These are phyloP conservation scores for Anableps anableps DNA, from an alignment of 2,797 vertebrate species.

Conservation along the genomic window DNA sequence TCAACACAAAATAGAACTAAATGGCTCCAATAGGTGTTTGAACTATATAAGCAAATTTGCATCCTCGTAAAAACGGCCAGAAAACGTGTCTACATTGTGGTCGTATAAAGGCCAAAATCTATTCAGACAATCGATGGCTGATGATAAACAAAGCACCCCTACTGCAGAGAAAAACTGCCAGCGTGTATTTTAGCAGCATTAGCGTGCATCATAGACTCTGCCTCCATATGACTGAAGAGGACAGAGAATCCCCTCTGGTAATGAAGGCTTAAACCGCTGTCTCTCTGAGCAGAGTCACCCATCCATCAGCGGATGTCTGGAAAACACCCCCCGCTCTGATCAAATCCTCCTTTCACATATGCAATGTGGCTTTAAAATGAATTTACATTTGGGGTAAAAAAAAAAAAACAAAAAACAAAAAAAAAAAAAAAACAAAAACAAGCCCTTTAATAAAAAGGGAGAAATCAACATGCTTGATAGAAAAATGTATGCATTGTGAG, in stretches of 20 bases:
- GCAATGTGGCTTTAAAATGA: constrained; percentile 16
- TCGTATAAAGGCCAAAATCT: constrained; percentile 29
- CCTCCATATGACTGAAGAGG: constrained; percentile 40
- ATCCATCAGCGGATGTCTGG: constrained; percentile 61
- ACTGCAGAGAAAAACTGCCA: constrained; percentile 37
- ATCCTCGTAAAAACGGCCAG: neutral
- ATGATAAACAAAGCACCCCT: constrained; percentile 72
- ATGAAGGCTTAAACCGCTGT: constrained; percentile 61
- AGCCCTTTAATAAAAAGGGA: neutral
- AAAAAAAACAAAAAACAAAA: neutral
- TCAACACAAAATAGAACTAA: neutral
- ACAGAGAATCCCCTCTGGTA: constrained; percentile 76
- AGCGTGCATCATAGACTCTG: constrained; percentile 62
- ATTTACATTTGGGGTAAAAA: too few species aligned
- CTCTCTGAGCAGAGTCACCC: constrained; percentile 59
- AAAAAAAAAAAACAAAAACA: neutral
- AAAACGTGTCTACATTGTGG: neutral
- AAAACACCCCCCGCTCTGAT: constrained; percentile 22
- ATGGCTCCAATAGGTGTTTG: neutral
- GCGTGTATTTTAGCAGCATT: constrained; percentile 52
- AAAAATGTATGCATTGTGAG: constrained; percentile 24
- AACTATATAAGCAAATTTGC: neutral
- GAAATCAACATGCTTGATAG: constrained; percentile 7
- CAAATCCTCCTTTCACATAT: constrained; percentile 29
- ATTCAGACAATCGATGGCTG: constrained; percentile 27